Evolutionary conservation across 2,888 invertebrate genomes (phyloP).

Genomic region (Nomada hirtipes): DNA sequence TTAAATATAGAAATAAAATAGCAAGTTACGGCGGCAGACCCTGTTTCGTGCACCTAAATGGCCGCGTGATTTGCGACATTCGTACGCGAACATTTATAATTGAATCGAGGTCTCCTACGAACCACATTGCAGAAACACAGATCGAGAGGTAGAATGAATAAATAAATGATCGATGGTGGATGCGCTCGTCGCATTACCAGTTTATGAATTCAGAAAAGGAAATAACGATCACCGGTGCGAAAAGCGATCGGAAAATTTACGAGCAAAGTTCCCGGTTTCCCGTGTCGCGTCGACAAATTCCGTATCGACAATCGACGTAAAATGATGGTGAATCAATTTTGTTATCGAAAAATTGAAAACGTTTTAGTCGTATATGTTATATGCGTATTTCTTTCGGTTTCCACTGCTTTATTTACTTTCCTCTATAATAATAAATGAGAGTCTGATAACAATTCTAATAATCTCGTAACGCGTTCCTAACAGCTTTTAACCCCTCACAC

Average conservation of each 20-base stretch:
- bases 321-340: too few relatives aligned
- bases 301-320: neutral
- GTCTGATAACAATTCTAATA: constrained; percentile 42
- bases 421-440: constrained; percentile 3
- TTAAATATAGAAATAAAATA: too few relatives aligned
- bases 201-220: constrained; percentile 32
- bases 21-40: neutral
- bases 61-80: constrained; percentile 39
- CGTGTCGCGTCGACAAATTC: constrained; percentile 10
- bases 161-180: constrained; percentile 27
- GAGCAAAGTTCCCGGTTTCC: constrained; percentile 6
- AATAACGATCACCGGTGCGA: constrained; percentile 29
- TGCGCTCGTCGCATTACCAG: constrained; percentile 15
- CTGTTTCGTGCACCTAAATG: constrained; percentile 7
- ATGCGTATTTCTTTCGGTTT: neutral
- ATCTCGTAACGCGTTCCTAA: constrained; percentile 19
- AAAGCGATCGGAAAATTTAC: constrained; percentile 36
- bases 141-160: neutral
- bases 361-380: neutral
- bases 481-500: constrained; percentile 2
- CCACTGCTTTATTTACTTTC: neutral
- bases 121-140: neutral
- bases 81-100: constrained; percentile 25
- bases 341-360: constrained; percentile 9
- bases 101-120: constrained; percentile 2